Percentiles rank a stretch among this genome's conserved stretches.
phyloP scores from a whole-genome alignment of 2,113 vertebrate genomes.

The Nibea coibor region DNA sequence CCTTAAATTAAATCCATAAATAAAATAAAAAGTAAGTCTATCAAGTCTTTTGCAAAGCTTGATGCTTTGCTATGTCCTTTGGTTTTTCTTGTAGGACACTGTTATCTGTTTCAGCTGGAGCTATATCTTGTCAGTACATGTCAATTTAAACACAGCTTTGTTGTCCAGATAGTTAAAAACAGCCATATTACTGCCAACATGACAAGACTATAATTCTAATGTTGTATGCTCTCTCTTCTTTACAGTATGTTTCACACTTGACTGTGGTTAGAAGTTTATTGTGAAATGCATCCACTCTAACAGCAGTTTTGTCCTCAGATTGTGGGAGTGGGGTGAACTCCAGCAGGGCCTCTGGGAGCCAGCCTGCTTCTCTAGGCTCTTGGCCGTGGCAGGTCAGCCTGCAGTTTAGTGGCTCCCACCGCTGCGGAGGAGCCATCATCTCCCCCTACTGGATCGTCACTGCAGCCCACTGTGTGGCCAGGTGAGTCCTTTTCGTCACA shows the following conservation, averaged over 20 bases:
- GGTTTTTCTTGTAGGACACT: not conserved
- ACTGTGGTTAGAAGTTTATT: no score
- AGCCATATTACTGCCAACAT: not conserved
- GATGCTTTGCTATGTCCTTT: not conserved
- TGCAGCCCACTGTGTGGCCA: slow-evolving; percentile 76
- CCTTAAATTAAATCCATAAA: not conserved
- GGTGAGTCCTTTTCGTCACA: slow-evolving; percentile 34
- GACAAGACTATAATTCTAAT: not conserved
- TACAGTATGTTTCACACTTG: not conserved
- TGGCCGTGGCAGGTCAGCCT: slow-evolving; percentile 95
- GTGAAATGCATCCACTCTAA: slow-evolving; percentile 8
- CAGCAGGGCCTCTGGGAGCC: slow-evolving; percentile 81
- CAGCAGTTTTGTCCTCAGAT: slow-evolving; percentile 64
- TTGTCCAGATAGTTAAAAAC: not conserved
- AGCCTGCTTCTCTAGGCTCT: slow-evolving; percentile 72
- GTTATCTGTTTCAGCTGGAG: not conserved
- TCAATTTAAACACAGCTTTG: not conserved
- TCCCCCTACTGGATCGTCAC: slow-evolving; percentile 89
- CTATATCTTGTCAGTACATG: no score
- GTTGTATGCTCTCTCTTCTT: not conserved
- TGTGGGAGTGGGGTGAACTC: slow-evolving; percentile 82
- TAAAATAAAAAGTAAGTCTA: not conserved
- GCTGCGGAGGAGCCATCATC: slow-evolving; percentile 90
- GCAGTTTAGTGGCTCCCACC: slow-evolving; percentile 84
- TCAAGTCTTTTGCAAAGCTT: not conserved